Base-by-base conservation (phyloP, 1,140 invertebrate genomes). In the Notospermus geniculatus region DNA sequence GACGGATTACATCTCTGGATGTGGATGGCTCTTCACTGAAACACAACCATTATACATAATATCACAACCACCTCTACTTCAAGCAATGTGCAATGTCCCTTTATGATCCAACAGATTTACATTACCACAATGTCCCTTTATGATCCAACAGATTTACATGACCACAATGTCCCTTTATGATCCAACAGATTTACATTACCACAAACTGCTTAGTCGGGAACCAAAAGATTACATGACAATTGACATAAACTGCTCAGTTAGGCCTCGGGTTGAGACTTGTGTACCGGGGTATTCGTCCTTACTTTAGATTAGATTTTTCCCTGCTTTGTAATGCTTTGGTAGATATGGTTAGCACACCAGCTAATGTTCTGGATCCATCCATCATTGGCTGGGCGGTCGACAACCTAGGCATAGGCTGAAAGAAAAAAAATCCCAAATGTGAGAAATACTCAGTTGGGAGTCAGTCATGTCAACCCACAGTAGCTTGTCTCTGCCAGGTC, bases 281-380 rank as follows among this genome's bases (percentile, higher is more conserved):
- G n/a, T n/a, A n/a, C n/a, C n/a, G n/a, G n/a, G n/a, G n/a, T n/a
- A n/a, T n/a, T n/a, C 4, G n/a, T 50, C 9, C 46, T 50, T 50
- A 50, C 46, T 19, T 19, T 23, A 50, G 9, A n/a, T 50, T 50
- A 4, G 46, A 50, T 23, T 50, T 50, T 50, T 50, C 46, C 46
- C 46, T 50, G n/a, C 46, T 50, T 27, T 23, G 25, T 27, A 50
- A 50, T n/a, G 25, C 25, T 27, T 50, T 50, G 25, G 46, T 50
- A 23, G 46, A 50, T 23, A 50, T 50, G 25, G 46, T 50, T 50
- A 50, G 25, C n/a, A 50, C 46, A 50, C 46, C 25, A 23, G 46
- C 46, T 50, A 50, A 50, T 50, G 46, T 36, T 36, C 32, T 36
- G 5, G 32, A 7, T 9, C 46, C 46, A 27, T 50, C 46, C 5